Conservation (phyloP, 2,888 invertebrate genomes). For the Caenorhabditis angaria region DNA sequence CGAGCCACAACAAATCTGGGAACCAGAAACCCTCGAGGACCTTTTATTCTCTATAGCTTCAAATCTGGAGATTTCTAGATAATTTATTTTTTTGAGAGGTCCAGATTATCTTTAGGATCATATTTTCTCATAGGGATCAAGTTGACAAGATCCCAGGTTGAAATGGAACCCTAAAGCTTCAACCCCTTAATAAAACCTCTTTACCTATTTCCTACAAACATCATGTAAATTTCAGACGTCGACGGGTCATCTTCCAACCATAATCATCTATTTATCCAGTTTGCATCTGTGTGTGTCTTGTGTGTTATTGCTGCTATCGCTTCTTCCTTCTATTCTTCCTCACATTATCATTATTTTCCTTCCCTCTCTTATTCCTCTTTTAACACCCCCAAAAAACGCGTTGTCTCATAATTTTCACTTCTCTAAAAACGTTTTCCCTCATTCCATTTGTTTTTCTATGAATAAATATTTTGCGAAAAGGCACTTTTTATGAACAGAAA, state of each 20-base stretch:
- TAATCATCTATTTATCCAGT: conserved; percentile 7
- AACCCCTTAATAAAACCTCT: too few species aligned
- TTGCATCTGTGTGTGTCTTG: conserved; percentile 2
- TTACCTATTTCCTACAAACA: background rate
- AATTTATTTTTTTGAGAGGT: too few species aligned
- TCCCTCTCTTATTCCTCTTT: background rate
- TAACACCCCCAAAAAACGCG: background rate
- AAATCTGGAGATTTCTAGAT: too few species aligned
- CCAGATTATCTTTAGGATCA: too few species aligned
- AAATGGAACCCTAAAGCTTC: too few species aligned
- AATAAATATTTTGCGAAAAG: background rate
- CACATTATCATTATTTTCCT: too few species aligned
- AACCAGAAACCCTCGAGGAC: too few species aligned
- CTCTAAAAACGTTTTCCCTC: background rate
- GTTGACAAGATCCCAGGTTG: too few species aligned
- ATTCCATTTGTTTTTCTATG: background rate
- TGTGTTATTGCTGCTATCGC: background rate
- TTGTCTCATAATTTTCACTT: conserved; percentile 3
- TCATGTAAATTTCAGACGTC: background rate
- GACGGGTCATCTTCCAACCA: conserved; percentile 5
- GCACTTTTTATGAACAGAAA: background rate
- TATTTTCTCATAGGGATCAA: too few species aligned
- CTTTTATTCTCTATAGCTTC: too few species aligned
- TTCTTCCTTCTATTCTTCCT: background rate
- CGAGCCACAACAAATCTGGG: too few species aligned